Evolutionary conservation across 2,888 invertebrate species (phyloP), one percentile per base, ranked within the genome.

Genomic region (Xestia xanthographa): DNA sequence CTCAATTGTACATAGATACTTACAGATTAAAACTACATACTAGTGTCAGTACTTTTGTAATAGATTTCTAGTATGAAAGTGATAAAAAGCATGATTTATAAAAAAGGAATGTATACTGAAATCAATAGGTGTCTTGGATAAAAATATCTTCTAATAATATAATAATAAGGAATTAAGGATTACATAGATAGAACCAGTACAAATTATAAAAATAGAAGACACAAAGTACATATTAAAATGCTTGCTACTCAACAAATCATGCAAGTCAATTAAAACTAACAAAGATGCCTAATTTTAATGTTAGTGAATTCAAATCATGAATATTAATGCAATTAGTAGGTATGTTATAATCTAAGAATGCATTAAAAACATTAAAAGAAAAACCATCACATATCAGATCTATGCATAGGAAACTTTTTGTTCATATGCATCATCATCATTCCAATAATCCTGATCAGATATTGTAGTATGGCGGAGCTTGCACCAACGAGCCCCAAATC

Each of bases 401-500:
- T 72, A 97, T 66, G 97, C 97, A 94, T 96, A 97, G 5, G 97
- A 97, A n/a, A 97, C 97, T 90, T 97, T 97, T 89, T 97, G 97
- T 85, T 97, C 97, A 92, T 98, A 98, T 2, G 97, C 96, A 87
- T 97, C 97, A 60, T 97, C 97, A 66, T 97, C 97, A 85, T 91
- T 92, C 97, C 98, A 98, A 72, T 97, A 97, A 69, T 97, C 96
- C 60, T 97, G 97, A 66, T 97, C 97, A 38, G 97, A 97, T 62
- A 98, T 94, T 6, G 98, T 96, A 50, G 97, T 97, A 90, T 98
- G 98, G 14, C 98, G 97, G 1, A 98, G 95, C 72, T 97, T 97
- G 91, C 98, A 98, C 84, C 98, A 95, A 75, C 96, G 97, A 34
- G 98, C 97, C 0, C 98, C 99, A 92, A 97, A 98, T 86, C 98